phyloP scores from a whole-genome alignment of 2,888 invertebrate species.

The Caenorhabditis becei region DNA sequence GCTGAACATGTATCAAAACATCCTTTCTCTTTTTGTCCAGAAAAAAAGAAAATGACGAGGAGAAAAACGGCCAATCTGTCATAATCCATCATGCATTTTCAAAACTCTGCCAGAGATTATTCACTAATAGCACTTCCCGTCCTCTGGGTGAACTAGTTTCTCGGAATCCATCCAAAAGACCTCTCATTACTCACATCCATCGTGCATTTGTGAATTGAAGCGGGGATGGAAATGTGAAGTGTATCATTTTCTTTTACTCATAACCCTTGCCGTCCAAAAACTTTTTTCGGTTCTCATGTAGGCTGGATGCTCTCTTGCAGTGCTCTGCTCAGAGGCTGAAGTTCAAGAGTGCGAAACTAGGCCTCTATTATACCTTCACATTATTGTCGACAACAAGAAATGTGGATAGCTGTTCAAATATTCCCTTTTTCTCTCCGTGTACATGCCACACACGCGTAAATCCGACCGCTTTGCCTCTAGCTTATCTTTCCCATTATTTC shows the following conservation, averaged over 20 bases:
- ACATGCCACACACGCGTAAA: neutral
- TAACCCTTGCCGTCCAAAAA: neutral
- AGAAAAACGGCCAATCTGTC: conserved; percentile 17
- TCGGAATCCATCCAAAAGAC: conserved; percentile 13
- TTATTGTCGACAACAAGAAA: conserved; percentile 19
- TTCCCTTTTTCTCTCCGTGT: conserved; percentile 6
- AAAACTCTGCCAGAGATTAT: conserved; percentile 8
- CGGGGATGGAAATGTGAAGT: conserved; percentile 21
- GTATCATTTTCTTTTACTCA: conserved; percentile 24
- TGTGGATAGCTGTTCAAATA: conserved; percentile 54
- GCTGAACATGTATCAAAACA: too few relatives aligned
- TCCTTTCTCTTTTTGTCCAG: neutral
- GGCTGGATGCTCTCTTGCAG: too few relatives aligned
- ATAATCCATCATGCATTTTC: conserved; percentile 46
- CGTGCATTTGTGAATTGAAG: conserved; percentile 32
- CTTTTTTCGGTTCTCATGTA: neutral
- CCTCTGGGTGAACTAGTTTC: conserved; percentile 23
- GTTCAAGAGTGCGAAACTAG: conserved; percentile 2
- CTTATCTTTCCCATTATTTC: conserved; percentile 5
- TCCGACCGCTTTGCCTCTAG: conserved; percentile 10
- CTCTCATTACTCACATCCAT: conserved; percentile 20
- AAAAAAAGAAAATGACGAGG: neutral
- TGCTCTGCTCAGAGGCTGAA: conserved; percentile 5
- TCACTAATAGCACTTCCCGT: neutral
- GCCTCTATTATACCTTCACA: neutral